Conservation (phyloP, 1,140 invertebrate genomes). For the Tribolium castaneum region DNA sequence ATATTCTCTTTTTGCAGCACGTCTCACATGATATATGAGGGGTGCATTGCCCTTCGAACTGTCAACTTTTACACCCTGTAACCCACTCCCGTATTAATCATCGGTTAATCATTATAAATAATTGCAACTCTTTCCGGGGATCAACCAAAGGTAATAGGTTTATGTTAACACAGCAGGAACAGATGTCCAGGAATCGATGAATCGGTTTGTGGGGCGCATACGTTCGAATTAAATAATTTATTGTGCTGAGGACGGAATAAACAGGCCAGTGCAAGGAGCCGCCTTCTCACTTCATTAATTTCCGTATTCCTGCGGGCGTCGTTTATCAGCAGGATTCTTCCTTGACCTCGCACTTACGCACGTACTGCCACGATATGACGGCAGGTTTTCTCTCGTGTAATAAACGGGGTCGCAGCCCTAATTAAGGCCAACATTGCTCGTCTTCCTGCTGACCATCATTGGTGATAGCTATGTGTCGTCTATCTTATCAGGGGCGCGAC, state of each 20-base stretch:
- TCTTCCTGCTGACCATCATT: constrained; percentile 15
- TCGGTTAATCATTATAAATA: no score
- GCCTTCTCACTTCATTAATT: constrained; percentile 30
- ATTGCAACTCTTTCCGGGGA: background rate
- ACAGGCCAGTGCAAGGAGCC: constrained; percentile 12
- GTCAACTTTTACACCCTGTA: background rate
- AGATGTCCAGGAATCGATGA: constrained; percentile 29
- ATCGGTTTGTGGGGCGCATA: background rate
- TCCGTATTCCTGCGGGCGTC: constrained; percentile 30
- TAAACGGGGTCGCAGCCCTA: constrained; percentile 13
- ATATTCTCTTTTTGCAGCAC: constrained; percentile 4
- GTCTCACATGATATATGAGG: background rate
- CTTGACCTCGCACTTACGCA: constrained; percentile 26
- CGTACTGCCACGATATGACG: constrained; percentile 6
- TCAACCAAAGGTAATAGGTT: constrained; percentile 7
- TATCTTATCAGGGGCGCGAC: constrained; percentile 22
- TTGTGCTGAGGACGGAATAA: constrained; percentile 12
- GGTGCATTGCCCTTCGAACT: background rate
- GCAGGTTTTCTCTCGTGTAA: constrained; percentile 3
- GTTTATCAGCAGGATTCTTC: constrained; percentile 18
- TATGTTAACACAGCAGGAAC: constrained; percentile 1
- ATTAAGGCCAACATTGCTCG: constrained; percentile 13
- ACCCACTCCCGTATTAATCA: background rate
- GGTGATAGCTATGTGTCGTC: background rate
- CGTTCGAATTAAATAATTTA: constrained; percentile 31